Base-by-base conservation (phyloP, 2,888 invertebrate genomes). In the Stramonita haemastoma region DNA sequence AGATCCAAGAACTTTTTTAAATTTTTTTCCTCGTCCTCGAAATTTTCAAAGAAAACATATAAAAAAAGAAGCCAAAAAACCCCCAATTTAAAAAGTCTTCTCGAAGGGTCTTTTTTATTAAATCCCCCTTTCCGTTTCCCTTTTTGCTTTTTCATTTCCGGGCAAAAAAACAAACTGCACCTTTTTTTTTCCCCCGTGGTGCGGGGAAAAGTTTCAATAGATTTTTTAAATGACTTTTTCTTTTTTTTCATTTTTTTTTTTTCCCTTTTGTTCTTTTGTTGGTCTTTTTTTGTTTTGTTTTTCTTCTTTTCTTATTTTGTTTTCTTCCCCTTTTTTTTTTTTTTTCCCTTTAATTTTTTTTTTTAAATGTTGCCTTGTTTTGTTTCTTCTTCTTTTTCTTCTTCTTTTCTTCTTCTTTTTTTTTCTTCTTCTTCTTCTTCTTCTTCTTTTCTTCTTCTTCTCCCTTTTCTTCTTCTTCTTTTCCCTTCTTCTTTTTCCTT, bases 161-260 rank as follows among this genome's bases (percentile, higher is more conserved):
- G 22, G 17, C 77, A 26, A 29, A 77, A 8, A 77, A 91, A 93
- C 70, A 92, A 91, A 90, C 91, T 91, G 87, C 93, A 94, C 86
- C 60, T 60, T 60, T 60, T 60, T 60, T 13, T 60, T 60, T 60
- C 19, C 0, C 60, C 13, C 60, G 19, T 17, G 19, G 60, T 19
- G 13, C 19, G 19, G 19, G 60, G 60, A 19, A 19, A 4, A 60
- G 19, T 0, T 13, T 60, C 60, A 19, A 60, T 60, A 60, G 60
- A 17, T 13, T 60, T 60, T 60, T 60, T 60, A 13, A 60, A 60
- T 19, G 19, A 60, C 60, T 17, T 60, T 60, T 19, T 60, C 60
- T 19, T 60, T 19, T 11, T 60, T 19, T 60, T 60, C 60, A 11
- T 73, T 34, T 32, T 34, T 79, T 13, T 32, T 34, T 79, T 13